Conservation (phyloP, 2,797 vertebrate species). For the Tolypeutes matacus region DNA sequence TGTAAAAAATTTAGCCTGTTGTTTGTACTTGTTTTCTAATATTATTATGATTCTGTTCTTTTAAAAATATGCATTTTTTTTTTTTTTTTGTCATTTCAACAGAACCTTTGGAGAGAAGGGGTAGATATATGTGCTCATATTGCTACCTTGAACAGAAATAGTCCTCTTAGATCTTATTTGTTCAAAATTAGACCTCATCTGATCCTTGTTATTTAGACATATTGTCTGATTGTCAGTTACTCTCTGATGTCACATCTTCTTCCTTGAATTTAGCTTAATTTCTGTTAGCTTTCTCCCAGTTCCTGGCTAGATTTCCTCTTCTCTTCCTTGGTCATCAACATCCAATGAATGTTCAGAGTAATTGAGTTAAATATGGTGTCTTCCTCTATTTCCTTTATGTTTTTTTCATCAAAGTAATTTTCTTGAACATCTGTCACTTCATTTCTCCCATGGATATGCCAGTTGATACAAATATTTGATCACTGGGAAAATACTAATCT, state of each 20-base stretch:
- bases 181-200: slow-evolving; percentile 19
- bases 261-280: neutral
- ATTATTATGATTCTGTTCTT: neutral
- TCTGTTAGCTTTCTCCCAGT: neutral
- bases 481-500: neutral
- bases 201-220: neutral
- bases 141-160: neutral
- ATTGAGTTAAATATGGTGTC: neutral
- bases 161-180: neutral
- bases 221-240: neutral
- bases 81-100: slow-evolving; percentile 30
- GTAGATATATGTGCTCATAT: neutral
- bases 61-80: neutral
- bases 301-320: neutral
- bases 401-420: slow-evolving; percentile 35
- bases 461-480: neutral
- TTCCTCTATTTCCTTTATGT: neutral
- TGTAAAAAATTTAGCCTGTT: neutral
- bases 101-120: neutral
- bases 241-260: neutral
- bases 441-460: neutral
- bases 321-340: neutral
- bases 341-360: neutral
- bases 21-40: slow-evolving; percentile 3
- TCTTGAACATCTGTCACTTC: slow-evolving; percentile 24